These are phyloP conservation scores for Homalodisca vitripennis DNA, from an alignment of 1,140 invertebrate genomes.

Conservation along the genomic window DNA sequence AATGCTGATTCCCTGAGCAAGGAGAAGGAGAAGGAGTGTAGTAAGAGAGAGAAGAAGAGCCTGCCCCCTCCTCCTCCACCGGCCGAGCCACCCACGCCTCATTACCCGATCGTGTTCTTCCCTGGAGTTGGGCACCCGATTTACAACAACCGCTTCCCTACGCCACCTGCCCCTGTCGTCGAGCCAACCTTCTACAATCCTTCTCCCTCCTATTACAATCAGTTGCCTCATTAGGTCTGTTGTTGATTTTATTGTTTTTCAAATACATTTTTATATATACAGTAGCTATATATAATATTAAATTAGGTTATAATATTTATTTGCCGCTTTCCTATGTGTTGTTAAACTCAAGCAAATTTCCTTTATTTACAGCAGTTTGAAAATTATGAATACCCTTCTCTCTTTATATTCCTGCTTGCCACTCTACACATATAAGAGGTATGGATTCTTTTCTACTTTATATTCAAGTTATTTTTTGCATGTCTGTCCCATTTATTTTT, in stretches of 20 bases:
- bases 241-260: conserved; percentile 20
- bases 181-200: conserved; percentile 1
- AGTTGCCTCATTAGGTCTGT: conserved; percentile 3
- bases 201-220: neutral
- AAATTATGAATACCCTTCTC: no score
- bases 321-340: no score
- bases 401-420: no score
- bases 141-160: conserved; percentile 8
- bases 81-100: neutral
- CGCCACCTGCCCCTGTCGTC: neutral
- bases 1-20: conserved; percentile 1
- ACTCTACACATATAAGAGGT: no score
- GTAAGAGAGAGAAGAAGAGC: conserved; percentile 5
- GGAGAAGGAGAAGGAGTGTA: conserved; percentile 13
- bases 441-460: no score
- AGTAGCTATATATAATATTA: neutral
- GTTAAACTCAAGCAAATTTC: no score
- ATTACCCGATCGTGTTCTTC: conserved; percentile 8
- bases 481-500: no score
- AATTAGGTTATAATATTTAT: no score
- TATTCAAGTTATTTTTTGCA: no score
- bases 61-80: conserved; percentile 16
- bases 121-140: conserved; percentile 7
- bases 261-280: neutral
- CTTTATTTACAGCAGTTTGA: no score